Evolutionary conservation across 2,888 invertebrate genomes (phyloP).

Genomic region (Crematogaster levior): DNA sequence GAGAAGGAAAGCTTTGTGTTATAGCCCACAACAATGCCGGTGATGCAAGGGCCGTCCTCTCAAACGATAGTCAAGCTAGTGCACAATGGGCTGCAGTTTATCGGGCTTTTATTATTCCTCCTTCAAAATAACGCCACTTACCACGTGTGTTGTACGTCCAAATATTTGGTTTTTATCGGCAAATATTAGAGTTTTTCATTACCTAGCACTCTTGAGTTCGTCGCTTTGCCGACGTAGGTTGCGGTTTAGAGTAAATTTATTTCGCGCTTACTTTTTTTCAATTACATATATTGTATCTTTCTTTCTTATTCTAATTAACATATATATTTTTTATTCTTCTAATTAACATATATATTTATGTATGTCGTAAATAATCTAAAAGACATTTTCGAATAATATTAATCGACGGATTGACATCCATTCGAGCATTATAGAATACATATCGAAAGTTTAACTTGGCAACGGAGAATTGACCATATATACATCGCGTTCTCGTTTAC

Average conservation of each 20-base stretch:
- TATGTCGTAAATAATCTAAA: neutral
- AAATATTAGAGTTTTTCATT: conserved; percentile 53
- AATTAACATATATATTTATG: neutral
- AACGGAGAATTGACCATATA: conserved; percentile 42
- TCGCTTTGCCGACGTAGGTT: neutral
- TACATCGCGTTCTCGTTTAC: conserved; percentile 15
- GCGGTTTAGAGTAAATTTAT: conserved; percentile 18
- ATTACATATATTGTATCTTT: neutral
- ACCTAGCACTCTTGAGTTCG: neutral
- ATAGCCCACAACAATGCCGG: conserved; percentile 73
- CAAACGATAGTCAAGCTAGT: conserved; percentile 72
- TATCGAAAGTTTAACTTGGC: conserved; percentile 46
- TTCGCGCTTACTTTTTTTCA: neutral
- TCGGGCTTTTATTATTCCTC: conserved; percentile 80
- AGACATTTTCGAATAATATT: neutral
- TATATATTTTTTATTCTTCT: no score
- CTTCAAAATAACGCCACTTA: conserved; percentile 74
- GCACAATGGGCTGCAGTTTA: conserved; percentile 77
- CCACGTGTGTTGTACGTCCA: conserved; percentile 52
- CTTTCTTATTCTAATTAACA: neutral
- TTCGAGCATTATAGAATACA: conserved; percentile 20
- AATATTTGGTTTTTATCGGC: conserved; percentile 63
- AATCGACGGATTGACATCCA: neutral
- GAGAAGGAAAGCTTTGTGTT: conserved; percentile 67
- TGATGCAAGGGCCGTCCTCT: conserved; percentile 57